These are phyloP conservation scores for Hypanus sabinus DNA, from an alignment of 2,113 vertebrate genomes.

Conservation along the genomic window DNA sequence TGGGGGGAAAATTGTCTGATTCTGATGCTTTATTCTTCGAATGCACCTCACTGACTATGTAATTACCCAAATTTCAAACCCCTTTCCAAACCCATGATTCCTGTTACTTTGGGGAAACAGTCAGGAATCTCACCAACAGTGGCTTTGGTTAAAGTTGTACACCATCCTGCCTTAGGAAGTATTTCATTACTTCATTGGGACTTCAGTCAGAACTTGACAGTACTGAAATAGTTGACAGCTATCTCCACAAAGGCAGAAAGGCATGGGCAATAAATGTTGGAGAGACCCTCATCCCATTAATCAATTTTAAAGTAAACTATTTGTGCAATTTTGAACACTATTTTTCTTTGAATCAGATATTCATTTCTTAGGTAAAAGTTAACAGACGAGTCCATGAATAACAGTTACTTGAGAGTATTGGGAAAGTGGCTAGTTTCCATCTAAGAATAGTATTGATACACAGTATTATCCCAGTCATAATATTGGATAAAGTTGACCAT, in stretches of 20 bases:
- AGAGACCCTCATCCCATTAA: neutral
- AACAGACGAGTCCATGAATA: too few species aligned
- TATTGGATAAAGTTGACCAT: neutral
- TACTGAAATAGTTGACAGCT: neutral
- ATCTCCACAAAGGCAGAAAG: neutral
- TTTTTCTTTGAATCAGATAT: neutral
- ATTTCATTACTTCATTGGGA: neutral
- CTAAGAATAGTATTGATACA: neutral
- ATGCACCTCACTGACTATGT: neutral
- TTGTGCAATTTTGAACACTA: neutral
- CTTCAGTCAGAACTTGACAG: neutral
- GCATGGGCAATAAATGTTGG: neutral
- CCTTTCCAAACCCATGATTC: too few species aligned
- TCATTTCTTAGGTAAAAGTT: neutral
- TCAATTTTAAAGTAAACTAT: too few species aligned
- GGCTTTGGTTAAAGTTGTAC: neutral
- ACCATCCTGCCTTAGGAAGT: neutral
- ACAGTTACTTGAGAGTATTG: neutral
- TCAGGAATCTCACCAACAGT: neutral
- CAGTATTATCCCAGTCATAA: neutral
- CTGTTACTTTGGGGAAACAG: too few species aligned
- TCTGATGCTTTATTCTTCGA: neutral
- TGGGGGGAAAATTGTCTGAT: neutral
- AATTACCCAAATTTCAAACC: neutral
- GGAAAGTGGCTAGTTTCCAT: neutral